phyloP scores from a whole-genome alignment of 2,888 invertebrate species.

The Antheraea assamensis region DNA sequence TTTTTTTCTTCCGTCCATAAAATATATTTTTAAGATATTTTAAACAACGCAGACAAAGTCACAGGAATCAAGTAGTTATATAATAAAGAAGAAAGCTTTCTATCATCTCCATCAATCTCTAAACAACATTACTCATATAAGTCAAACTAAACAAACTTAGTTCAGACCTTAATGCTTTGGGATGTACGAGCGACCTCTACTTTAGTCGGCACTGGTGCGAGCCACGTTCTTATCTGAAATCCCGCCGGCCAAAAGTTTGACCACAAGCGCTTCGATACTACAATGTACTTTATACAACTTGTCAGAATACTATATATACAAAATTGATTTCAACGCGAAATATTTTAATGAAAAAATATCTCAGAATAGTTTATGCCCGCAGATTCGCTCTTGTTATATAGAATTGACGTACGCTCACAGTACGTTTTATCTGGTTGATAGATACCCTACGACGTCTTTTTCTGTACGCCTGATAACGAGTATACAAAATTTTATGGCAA shows the following conservation, averaged over 20 bases:
- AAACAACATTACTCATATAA: background rate
- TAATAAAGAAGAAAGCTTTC: background rate
- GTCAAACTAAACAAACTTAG: slow-evolving; percentile 16
- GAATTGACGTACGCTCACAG: no score
- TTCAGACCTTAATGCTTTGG: slow-evolving; percentile 23
- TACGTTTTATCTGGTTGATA: no score
- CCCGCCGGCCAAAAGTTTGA: slow-evolving; percentile 31
- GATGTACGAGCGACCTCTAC: slow-evolving; percentile 22
- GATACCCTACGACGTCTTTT: no score
- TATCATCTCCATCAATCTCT: background rate
- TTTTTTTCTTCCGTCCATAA: no score
- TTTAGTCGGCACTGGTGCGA: slow-evolving; percentile 24
- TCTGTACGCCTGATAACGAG: no score
- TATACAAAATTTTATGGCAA: no score
- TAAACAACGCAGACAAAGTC: no score
- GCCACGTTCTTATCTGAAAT: slow-evolving; percentile 31
- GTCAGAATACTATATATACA: background rate
- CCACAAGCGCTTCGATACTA: slow-evolving; percentile 21
- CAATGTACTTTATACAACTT: background rate
- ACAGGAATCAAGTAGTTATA: background rate
- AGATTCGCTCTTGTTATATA: no score
- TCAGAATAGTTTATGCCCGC: no score
- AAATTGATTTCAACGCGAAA: no score
- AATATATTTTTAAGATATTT: no score
- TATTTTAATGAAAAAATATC: no score